A percentile compares a stretch with the other conserved stretches of the same genome.
Conservation (phyloP, 2,888 invertebrate genomes). For the Phyllotreta cruciferae region DNA sequence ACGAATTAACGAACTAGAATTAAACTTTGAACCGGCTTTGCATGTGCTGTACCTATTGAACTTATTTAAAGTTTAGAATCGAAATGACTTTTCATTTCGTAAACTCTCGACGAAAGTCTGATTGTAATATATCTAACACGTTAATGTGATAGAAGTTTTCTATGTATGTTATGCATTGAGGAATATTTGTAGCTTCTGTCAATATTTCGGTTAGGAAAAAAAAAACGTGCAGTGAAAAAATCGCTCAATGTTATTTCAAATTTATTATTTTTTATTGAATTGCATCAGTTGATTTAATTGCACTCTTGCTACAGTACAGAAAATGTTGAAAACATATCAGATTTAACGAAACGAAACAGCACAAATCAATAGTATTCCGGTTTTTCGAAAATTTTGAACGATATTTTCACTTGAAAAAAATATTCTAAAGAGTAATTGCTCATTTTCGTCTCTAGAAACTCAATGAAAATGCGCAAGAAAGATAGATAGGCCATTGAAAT, state of each 20-base stretch:
- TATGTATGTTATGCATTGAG: constrained; percentile 20
- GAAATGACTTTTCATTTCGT: constrained; percentile 17
- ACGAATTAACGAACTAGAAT: no score
- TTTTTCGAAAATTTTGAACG: constrained; percentile 16
- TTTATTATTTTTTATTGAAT: constrained; percentile 3
- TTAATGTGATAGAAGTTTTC: constrained; percentile 32
- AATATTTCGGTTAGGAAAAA: constrained; percentile 30
- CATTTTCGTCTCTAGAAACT: constrained; percentile 21
- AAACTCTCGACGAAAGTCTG: constrained; percentile 34
- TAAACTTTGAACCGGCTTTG: no score
- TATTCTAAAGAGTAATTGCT: constrained; percentile 21
- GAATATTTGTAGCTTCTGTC: constrained; percentile 25
- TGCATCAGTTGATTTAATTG: neutral
- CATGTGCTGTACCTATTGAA: no score
- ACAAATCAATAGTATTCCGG: neutral
- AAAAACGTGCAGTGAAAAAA: constrained; percentile 53
- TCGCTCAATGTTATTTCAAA: constrained; percentile 52
- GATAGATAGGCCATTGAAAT: constrained; percentile 19
- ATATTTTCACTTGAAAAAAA: constrained; percentile 13
- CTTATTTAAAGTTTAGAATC: constrained; percentile 20
- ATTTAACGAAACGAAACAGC: neutral
- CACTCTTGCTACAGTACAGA: neutral
- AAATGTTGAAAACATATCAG: neutral
- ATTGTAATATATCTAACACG: constrained; percentile 34
- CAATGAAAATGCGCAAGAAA: constrained; percentile 23